Percentiles rank a stretch among this genome's conserved stretches.
Evolutionary conservation across 2,888 invertebrate genomes (phyloP).

Genomic region (Anaspis maculata): DNA sequence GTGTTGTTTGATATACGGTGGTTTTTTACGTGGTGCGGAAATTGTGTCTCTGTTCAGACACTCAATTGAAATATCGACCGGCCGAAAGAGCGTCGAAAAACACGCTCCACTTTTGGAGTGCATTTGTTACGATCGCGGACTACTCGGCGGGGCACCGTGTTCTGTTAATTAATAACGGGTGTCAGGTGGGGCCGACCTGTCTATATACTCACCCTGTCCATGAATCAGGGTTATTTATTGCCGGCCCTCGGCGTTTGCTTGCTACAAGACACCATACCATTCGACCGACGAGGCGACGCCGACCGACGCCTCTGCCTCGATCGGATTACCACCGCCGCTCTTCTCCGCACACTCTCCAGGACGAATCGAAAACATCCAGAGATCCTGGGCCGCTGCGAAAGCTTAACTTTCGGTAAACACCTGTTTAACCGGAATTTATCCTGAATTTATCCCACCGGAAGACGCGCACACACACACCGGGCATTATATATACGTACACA

Average conservation of each 20-base stretch:
- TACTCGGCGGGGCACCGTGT: constrained; percentile 23
- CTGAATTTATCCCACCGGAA: too few species aligned
- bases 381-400: too few species aligned
- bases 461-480: too few species aligned
- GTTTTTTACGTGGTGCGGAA: constrained; percentile 9
- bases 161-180: constrained; percentile 36
- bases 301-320: not conserved
- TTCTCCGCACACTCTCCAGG: too few species aligned
- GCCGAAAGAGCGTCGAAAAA: constrained; percentile 13
- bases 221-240: constrained; percentile 36
- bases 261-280: constrained; percentile 21
- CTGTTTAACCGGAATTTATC: too few species aligned
- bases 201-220: constrained; percentile 29
- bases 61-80: constrained; percentile 14
- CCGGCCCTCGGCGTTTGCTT: constrained; percentile 19
- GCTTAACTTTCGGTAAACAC: too few species aligned
- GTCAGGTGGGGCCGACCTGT: constrained; percentile 31
- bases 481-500: too few species aligned
- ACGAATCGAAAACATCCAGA: too few species aligned
- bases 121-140: constrained; percentile 23
- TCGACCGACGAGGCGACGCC: not conserved
- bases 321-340: not conserved
- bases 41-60: constrained; percentile 12
- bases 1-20: constrained; percentile 23
- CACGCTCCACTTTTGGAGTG: constrained; percentile 22